phyloP scores from a whole-genome alignment of 2,888 invertebrate species.

The Drosophila kokeensis region DNA sequence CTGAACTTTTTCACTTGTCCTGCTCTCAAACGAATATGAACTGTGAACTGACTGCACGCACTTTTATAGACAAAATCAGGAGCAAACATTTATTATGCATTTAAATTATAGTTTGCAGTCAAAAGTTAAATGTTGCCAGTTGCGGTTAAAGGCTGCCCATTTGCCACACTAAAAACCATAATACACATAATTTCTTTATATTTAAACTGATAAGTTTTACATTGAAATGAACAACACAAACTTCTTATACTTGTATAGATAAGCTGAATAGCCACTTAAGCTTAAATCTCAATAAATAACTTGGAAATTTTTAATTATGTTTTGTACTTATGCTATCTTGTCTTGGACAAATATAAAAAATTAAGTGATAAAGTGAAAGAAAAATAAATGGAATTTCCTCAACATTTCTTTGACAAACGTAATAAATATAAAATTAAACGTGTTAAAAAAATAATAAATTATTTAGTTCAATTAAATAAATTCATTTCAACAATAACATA shows the following conservation, averaged over 20 bases:
- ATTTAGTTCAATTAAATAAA: neutral
- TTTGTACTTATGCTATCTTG: neutral
- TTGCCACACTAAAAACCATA: slow-evolving; percentile 26
- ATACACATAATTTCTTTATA: neutral
- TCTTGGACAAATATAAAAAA: neutral
- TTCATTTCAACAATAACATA: too few relatives aligned
- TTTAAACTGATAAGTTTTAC: neutral
- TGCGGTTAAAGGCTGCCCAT: slow-evolving; percentile 3
- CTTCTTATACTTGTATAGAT: neutral
- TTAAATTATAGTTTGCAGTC: slow-evolving; percentile 46
- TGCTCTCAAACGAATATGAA: neutral
- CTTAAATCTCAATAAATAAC: neutral
- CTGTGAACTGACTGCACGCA: neutral
- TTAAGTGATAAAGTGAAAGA: neutral
- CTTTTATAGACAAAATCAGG: slow-evolving; percentile 35
- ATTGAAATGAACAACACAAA: neutral
- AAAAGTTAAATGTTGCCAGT: slow-evolving; percentile 11
- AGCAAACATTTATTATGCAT: slow-evolving; percentile 46
- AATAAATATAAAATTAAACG: neutral
- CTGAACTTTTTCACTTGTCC: neutral
- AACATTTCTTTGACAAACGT: neutral
- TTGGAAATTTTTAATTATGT: too few relatives aligned
- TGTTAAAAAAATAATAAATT: neutral
- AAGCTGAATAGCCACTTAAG: neutral
- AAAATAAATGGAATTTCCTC: neutral